phyloP scores from a whole-genome alignment of 1,140 invertebrate genomes.

The Periplaneta americana region DNA sequence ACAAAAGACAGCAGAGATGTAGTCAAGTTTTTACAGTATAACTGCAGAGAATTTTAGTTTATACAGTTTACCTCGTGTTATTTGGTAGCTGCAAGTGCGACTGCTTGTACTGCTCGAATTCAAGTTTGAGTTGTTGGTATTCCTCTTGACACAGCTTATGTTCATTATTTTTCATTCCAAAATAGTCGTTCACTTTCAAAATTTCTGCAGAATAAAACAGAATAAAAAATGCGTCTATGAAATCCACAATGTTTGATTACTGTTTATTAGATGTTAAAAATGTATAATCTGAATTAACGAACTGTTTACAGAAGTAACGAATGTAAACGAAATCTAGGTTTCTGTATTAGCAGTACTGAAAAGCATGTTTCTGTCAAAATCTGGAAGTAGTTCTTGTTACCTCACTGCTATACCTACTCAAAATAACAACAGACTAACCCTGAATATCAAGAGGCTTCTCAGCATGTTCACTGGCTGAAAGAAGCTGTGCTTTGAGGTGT shows the following conservation, averaged over 20 bases:
- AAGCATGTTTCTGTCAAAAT: no score
- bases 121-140: constrained; percentile 38
- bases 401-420: no score
- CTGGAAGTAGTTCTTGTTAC: no score
- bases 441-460: constrained; percentile 37
- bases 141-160: constrained; percentile 41
- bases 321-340: no score
- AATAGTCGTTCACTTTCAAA: constrained; percentile 14
- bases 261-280: no score
- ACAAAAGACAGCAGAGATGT: background rate
- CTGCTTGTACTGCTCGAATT: constrained; percentile 36
- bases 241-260: no score
- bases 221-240: no score
- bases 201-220: no score
- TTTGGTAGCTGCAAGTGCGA: background rate
- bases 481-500: constrained; percentile 33
- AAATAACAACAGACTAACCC: constrained; percentile 28
- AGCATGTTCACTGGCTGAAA: constrained; percentile 33
- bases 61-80: background rate
- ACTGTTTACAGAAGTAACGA: no score
- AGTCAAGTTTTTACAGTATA: background rate
- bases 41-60: background rate
- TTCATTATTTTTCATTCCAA: constrained; percentile 9
- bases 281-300: no score
- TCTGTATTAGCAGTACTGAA: no score